Base-by-base conservation (phyloP, 1,140 invertebrate genomes). In the Melipona quadrifasciata region DNA sequence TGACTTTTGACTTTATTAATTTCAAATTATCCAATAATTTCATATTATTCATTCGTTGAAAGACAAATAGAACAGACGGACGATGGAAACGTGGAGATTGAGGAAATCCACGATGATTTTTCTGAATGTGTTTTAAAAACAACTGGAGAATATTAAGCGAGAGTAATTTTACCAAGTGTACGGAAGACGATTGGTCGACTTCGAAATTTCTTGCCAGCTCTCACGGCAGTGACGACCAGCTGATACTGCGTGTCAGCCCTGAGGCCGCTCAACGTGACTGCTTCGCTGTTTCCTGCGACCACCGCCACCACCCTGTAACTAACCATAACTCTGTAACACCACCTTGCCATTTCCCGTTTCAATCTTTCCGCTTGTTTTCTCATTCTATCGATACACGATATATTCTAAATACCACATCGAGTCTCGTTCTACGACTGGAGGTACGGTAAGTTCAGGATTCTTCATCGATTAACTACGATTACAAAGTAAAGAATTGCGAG, bases 241-340 rank as follows among this genome's bases (percentile, higher is more conserved):
- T 98, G 97, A 92, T 98, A 98, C 93, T 98, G 97, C 21, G 97
- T 98, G 92, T 98, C 97, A n/a, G 97, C 97, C 89, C 97, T 95
- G 74, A 98, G 95, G 57, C 97, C 96, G 90, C 96, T 97, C 88
- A 98, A 94, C 67, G 97, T 97, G 86, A 98, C 97, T 76, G 97
- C 97, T 92, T 97, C 97, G 67, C 97, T 97, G 94, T 97, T 98
- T 81, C 97, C 97, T 85, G 97, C 97, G 92, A 98, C 97, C 92
- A 97, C 96, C 95, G 97, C 96, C 94, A 98, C 97, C 95, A 98
- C 97, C 96, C 97, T 98, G 97, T 97, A 98, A 98, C 97, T 98
- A 97, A 97, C 95, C 58, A 61, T n/a, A 61, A n/a, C n/a, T 24
- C 58, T 61, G 24, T 61, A 61, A 61, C 58, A 61, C 58, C 93